These are phyloP conservation scores for Ectemnius continuus DNA, from an alignment of 2,888 invertebrate genomes.

Conservation along the genomic window DNA sequence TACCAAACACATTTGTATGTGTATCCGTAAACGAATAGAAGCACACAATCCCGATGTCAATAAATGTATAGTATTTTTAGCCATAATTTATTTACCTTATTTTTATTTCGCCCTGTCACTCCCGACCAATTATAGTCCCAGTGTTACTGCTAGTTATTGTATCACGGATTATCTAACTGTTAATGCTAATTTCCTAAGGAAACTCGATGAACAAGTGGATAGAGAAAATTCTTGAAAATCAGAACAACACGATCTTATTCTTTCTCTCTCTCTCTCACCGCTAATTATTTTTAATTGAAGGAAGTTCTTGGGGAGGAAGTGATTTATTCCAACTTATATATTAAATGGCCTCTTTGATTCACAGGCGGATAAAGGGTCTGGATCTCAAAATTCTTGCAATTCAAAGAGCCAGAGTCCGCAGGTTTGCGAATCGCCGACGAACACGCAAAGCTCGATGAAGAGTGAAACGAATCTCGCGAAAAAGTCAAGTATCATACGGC, in stretches of 20 bases:
- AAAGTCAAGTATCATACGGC: constrained; percentile 65
- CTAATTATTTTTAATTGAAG: neutral
- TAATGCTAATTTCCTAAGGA: neutral
- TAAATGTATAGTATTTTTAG: constrained; percentile 72
- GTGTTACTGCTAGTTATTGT: constrained; percentile 17
- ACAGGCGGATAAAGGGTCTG: constrained; percentile 59
- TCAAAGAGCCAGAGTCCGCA: constrained; percentile 60
- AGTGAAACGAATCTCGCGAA: constrained; percentile 56
- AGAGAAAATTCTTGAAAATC: neutral
- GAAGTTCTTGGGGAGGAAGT: constrained; percentile 6
- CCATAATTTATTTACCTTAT: constrained; percentile 63
- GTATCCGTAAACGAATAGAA: constrained; percentile 35
- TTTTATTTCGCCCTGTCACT: constrained; percentile 67
- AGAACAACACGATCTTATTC: constrained; percentile 39
- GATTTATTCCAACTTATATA: neutral
- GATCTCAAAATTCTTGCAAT: constrained; percentile 54
- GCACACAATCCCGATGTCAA: constrained; percentile 61
- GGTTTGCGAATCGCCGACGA: constrained; percentile 43
- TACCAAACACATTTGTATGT: constrained; percentile 36
- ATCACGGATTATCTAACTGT: neutral
- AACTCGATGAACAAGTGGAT: no score
- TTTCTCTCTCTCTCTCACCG: constrained; percentile 45
- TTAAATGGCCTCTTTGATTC: constrained; percentile 57
- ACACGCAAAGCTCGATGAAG: constrained; percentile 52
- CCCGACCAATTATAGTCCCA: constrained; percentile 48